These are phyloP conservation scores for Geotrypetes seraphini DNA, from an alignment of 2,797 vertebrate genomes.

Conservation along the genomic window DNA sequence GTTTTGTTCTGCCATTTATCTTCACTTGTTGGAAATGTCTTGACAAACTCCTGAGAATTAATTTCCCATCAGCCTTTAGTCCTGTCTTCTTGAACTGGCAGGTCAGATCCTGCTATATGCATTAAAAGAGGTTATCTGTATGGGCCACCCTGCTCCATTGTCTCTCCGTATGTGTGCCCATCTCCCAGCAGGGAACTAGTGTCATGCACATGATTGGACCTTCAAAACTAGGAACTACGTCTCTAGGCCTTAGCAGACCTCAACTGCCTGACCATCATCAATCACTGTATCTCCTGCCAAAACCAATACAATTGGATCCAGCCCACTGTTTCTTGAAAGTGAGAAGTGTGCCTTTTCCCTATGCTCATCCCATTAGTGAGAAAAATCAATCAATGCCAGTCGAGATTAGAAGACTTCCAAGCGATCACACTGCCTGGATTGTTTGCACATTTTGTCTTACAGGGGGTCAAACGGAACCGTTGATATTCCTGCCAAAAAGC, in stretches of 20 bases:
- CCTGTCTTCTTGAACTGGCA: slow-evolving; percentile 21
- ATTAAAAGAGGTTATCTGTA: slow-evolving; percentile 18
- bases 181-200: slow-evolving; percentile 13
- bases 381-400: slow-evolving; percentile 37
- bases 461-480: too few species aligned
- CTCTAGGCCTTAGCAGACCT: slow-evolving; percentile 15
- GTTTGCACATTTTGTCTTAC: slow-evolving; percentile 10
- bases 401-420: slow-evolving; percentile 13
- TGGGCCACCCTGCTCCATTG: slow-evolving; percentile 34
- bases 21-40: slow-evolving; percentile 53
- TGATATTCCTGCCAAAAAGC: too few species aligned
- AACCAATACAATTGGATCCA: slow-evolving; percentile 19
- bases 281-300: slow-evolving; percentile 27
- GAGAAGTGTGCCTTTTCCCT: slow-evolving; percentile 32
- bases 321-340: slow-evolving; percentile 19
- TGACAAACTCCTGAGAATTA: slow-evolving; percentile 55
- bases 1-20: slow-evolving; percentile 53
- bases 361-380: slow-evolving; percentile 26
- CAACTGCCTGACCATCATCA: slow-evolving; percentile 19
- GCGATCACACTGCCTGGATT: slow-evolving; percentile 20
- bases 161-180: slow-evolving; percentile 10
- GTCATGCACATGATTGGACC: slow-evolving; percentile 12
- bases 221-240: not conserved
- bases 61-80: slow-evolving; percentile 41
- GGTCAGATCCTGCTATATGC: slow-evolving; percentile 21